phyloP scores from a whole-genome alignment of 1,140 invertebrate genomes.

The Diachasma alloeum region DNA sequence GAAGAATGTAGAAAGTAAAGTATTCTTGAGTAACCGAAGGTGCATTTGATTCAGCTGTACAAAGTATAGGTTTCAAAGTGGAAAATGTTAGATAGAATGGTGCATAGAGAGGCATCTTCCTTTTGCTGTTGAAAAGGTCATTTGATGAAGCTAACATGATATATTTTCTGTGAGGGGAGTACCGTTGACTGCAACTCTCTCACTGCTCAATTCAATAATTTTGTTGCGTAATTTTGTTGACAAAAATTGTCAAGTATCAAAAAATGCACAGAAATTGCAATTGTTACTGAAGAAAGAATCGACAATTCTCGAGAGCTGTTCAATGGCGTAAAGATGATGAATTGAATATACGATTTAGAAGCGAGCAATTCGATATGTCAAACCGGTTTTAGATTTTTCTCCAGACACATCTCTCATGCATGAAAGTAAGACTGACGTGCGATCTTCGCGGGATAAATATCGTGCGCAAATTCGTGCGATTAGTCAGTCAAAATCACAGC shows the following conservation, averaged over 20 bases:
- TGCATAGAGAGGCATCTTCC: slow-evolving; percentile 19
- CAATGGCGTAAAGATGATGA: not conserved
- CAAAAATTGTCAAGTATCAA: too few species aligned
- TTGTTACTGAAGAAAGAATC: too few species aligned
- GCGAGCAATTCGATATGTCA: not conserved
- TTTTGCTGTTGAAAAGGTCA: slow-evolving; percentile 25
- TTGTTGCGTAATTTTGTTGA: too few species aligned
- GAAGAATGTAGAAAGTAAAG: slow-evolving; percentile 64
- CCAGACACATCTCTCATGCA: not conserved
- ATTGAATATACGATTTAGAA: not conserved
- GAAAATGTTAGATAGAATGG: slow-evolving; percentile 8
- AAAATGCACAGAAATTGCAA: too few species aligned
- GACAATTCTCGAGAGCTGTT: too few species aligned
- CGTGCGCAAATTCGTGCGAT: not conserved
- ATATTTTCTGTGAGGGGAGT: not conserved
- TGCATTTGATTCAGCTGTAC: slow-evolving; percentile 7
- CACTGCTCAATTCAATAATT: too few species aligned
- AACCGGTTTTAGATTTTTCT: not conserved
- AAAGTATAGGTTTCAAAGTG: slow-evolving; percentile 28
- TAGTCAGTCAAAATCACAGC: not conserved
- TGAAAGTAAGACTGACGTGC: not conserved
- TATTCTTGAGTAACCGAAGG: slow-evolving; percentile 55
- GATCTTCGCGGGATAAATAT: not conserved
- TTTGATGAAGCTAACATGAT: slow-evolving; percentile 19
- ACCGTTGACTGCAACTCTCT: not conserved